Percentiles rank a stretch among this genome's conserved stretches.
These are phyloP conservation scores for Hirundichthys speculiger DNA, from an alignment of 2,113 vertebrate genomes.

Conservation along the genomic window DNA sequence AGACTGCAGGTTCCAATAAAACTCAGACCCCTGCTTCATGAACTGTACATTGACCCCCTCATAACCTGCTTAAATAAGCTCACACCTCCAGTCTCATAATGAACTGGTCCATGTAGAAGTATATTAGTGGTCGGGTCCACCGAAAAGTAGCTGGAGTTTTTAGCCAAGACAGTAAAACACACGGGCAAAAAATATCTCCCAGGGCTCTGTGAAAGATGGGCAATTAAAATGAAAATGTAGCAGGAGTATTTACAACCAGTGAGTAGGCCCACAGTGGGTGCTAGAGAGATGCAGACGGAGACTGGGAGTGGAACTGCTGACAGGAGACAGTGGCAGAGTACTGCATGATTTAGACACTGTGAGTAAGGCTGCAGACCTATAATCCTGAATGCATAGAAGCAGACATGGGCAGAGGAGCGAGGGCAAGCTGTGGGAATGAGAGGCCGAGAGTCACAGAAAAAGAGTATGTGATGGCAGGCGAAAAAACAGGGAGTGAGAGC, in stretches of 20 bases:
- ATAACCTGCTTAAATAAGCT: conserved; percentile 63
- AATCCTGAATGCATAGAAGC: conserved; percentile 62
- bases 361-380: conserved; percentile 68
- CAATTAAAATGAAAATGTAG: conserved; percentile 75
- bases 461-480: conserved; percentile 31
- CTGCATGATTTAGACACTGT: conserved; percentile 73
- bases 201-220: conserved; percentile 47
- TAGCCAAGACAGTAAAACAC: conserved; percentile 71
- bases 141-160: conserved; percentile 40
- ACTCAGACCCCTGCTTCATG: conserved; percentile 58
- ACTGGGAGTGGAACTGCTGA: conserved; percentile 37
- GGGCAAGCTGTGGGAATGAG: conserved; percentile 40
- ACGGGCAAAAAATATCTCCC: conserved; percentile 64
- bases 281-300: conserved; percentile 34
- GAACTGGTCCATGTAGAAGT: conserved; percentile 66
- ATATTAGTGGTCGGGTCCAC: conserved; percentile 61
- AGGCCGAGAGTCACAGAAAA: conserved; percentile 41
- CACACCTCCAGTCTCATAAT: conserved; percentile 69
- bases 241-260: conserved; percentile 58
- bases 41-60: conserved; percentile 62
- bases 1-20: conserved; percentile 70
- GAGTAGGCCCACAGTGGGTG: conserved; percentile 52
- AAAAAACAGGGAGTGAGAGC: conserved; percentile 51
- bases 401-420: conserved; percentile 50
- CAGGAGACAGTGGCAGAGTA: conserved; percentile 60